phyloP scores from a whole-genome alignment of 2,797 vertebrate genomes.

The Anabacerthia variegaticeps region DNA sequence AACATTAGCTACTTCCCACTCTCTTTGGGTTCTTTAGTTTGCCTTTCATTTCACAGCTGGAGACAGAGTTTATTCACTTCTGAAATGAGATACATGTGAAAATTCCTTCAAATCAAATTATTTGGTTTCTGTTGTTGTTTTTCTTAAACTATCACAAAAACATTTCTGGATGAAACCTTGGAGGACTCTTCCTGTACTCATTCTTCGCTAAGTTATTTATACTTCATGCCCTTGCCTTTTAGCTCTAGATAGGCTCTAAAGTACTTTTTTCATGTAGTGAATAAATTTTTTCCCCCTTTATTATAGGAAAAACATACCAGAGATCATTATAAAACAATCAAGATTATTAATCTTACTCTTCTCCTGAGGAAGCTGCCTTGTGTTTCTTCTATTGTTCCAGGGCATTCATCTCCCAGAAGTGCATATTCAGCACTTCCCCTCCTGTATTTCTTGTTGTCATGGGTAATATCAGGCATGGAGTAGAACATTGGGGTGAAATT shows the following conservation, averaged over 20 bases:
- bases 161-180: background rate
- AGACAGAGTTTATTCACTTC: background rate
- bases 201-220: background rate
- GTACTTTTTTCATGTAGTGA: background rate
- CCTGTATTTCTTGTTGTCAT: background rate
- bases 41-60: background rate
- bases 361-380: slow-evolving; percentile 14
- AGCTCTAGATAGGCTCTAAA: background rate
- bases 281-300: background rate
- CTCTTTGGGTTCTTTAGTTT: background rate
- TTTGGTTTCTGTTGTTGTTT: background rate
- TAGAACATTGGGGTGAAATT: background rate
- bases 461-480: background rate
- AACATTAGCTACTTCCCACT: background rate
- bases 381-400: slow-evolving; percentile 31
- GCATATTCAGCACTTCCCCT: background rate
- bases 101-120: background rate
- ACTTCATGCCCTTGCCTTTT: background rate
- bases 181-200: background rate
- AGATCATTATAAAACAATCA: slow-evolving; percentile 37
- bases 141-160: background rate
- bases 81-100: background rate
- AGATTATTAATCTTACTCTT: slow-evolving; percentile 33
- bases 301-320: background rate
- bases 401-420: slow-evolving; percentile 30